Percentiles rank a stretch among this genome's conserved stretches.
Conservation (phyloP, 2,113 vertebrate genomes). For the Cochlearius cochlearius region DNA sequence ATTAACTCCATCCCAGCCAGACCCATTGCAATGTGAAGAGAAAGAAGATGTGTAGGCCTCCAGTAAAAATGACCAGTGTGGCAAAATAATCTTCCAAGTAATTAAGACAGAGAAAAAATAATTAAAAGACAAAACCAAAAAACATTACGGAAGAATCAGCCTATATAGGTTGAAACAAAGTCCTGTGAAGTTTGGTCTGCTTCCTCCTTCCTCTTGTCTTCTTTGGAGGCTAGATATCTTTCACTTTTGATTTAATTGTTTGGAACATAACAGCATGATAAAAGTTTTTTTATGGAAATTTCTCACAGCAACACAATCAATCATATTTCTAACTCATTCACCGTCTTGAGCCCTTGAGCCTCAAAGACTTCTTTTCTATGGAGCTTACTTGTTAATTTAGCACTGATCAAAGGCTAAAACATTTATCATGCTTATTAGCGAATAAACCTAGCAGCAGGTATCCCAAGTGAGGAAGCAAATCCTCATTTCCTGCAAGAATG, state of each 20-base stretch:
- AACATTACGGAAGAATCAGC: background rate
- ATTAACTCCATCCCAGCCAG: background rate
- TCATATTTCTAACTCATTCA: constrained; percentile 78
- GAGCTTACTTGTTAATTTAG: constrained; percentile 88
- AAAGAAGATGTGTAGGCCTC: background rate
- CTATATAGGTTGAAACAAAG: background rate
- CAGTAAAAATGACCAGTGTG: background rate
- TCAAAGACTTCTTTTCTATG: constrained; percentile 79
- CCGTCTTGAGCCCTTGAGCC: constrained; percentile 77
- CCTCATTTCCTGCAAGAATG: constrained; percentile 85
- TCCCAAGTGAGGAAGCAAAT: constrained; percentile 86
- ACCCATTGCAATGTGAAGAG: background rate
- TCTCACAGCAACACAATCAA: constrained; percentile 79
- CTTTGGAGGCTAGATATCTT: constrained; percentile 67
- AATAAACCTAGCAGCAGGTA: constrained; percentile 89
- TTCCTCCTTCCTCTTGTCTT: constrained; percentile 59
- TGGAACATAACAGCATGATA: constrained; percentile 69
- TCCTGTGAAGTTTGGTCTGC: constrained; percentile 34
- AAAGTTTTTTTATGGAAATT: constrained; percentile 82
- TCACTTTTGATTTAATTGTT: constrained; percentile 81
- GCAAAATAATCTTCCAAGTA: background rate
- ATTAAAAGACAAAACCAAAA: background rate
- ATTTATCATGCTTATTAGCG: constrained; percentile 91
- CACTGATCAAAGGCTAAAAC: constrained; percentile 89
- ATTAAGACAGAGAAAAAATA: background rate